Evolutionary conservation across 2,113 vertebrate species (phyloP).

Genomic region (Nyctibius bracteatus): DNA sequence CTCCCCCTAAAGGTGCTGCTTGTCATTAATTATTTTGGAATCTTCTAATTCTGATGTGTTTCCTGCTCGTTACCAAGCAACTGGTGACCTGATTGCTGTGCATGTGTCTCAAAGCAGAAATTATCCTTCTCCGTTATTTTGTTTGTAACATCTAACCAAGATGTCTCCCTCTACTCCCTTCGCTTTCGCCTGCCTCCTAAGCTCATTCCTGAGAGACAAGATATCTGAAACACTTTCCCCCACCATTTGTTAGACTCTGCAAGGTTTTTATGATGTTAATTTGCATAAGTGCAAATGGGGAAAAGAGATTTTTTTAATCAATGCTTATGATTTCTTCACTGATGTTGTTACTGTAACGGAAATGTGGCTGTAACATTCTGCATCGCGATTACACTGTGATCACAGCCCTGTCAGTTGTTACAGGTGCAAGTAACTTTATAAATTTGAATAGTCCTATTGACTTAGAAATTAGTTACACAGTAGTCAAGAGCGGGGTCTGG

Average conservation of each 20-base stretch:
- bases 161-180: neutral
- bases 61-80: constrained; percentile 61
- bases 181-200: neutral
- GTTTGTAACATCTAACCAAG: neutral
- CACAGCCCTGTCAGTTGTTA: neutral
- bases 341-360: neutral
- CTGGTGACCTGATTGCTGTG: constrained; percentile 24
- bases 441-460: neutral
- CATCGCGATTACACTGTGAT: neutral
- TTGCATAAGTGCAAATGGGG: neutral
- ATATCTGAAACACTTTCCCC: neutral
- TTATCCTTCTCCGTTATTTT: neutral
- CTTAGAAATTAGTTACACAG: neutral
- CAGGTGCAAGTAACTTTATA: neutral
- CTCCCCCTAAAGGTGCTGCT: constrained; percentile 56
- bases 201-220: neutral
- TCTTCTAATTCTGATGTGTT: constrained; percentile 41
- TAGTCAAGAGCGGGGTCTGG: neutral
- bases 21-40: constrained; percentile 52
- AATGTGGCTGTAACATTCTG: neutral
- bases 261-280: neutral
- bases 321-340: neutral
- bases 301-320: constrained; percentile 1
- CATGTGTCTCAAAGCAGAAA: constrained; percentile 46
- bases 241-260: neutral